Conservation (phyloP, 2,797 vertebrate genomes). For the Sarcophilus harrisii region DNA sequence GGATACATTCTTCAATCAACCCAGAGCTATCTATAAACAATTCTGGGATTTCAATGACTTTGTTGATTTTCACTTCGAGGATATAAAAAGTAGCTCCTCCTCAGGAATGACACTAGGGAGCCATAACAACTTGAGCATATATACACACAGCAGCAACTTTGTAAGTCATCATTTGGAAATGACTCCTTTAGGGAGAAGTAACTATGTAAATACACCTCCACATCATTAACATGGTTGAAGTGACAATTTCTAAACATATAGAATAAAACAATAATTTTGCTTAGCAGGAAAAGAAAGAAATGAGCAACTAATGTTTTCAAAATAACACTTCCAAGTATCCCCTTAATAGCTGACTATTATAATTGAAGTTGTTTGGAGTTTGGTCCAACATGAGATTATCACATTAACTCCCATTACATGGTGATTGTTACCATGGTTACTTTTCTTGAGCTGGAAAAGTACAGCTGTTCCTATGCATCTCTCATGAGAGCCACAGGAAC, state of each 20-base stretch:
- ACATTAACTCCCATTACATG: conserved; percentile 66
- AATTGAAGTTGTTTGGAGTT: conserved; percentile 65
- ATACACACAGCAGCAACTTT: not conserved
- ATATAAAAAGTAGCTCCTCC: not conserved
- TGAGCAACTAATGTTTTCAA: conserved; percentile 45
- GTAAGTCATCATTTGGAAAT: not conserved
- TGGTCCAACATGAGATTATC: conserved; percentile 65
- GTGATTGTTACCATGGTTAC: conserved; percentile 81
- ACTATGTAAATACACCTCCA: not conserved
- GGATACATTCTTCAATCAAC: not conserved
- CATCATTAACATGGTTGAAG: not conserved
- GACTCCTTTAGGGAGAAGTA: not conserved
- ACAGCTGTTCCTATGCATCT: conserved; percentile 67
- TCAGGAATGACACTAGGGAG: not conserved
- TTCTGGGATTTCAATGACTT: not conserved
- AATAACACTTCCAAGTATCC: conserved; percentile 49
- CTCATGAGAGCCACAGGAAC: conserved; percentile 53
- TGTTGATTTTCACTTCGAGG: not conserved
- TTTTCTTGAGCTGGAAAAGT: conserved; percentile 61
- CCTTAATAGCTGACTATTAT: conserved; percentile 55
- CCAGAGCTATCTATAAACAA: not conserved
- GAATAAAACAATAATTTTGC: not conserved
- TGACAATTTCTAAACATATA: not conserved
- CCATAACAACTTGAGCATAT: not conserved
- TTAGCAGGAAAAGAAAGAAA: conserved; percentile 58